phyloP scores from a whole-genome alignment of 2,797 vertebrate species.

The Argya squamiceps region DNA sequence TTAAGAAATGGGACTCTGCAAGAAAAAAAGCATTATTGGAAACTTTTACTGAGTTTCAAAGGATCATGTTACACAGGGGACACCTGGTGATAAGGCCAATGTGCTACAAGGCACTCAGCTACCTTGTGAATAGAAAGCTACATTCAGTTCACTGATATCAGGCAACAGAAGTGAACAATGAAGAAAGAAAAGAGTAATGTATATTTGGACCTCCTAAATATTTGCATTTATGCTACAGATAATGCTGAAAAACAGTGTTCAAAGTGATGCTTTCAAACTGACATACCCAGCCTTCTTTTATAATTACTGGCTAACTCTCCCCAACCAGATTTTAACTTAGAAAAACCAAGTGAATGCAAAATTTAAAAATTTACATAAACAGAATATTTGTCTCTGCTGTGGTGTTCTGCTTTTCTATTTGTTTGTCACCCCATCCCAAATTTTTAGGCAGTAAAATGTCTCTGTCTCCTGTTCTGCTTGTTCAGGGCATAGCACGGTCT shows the following conservation, averaged over 20 bases:
- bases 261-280: background rate
- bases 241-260: background rate
- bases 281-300: background rate
- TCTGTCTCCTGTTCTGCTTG: background rate
- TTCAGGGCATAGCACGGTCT: background rate
- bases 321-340: background rate
- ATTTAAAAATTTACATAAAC: background rate
- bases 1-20: background rate
- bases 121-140: background rate
- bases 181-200: background rate
- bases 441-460: background rate
- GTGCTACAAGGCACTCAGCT: background rate
- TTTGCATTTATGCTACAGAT: background rate
- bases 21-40: background rate
- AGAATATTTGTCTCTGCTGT: background rate
- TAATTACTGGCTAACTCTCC: background rate
- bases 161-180: background rate
- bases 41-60: background rate
- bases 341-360: background rate
- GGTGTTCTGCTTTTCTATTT: background rate
- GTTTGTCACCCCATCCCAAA: background rate
- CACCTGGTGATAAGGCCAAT: background rate
- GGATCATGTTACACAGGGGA: background rate
- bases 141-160: background rate
- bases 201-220: background rate